These are phyloP conservation scores for Styela clava DNA, from an alignment of 23 tunicate genomes.

Conservation along the genomic window DNA sequence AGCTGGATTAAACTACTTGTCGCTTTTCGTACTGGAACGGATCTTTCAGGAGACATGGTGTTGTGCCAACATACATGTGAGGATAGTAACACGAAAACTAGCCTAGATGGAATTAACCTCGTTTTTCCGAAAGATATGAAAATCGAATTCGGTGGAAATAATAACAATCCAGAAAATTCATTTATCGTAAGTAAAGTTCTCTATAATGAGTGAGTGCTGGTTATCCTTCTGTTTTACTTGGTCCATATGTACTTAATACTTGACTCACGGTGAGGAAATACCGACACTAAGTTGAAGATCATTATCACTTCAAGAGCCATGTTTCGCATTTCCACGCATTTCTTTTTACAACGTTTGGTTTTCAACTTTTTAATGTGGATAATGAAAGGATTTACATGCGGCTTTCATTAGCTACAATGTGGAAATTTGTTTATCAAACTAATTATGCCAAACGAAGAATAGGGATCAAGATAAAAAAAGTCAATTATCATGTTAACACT, in stretches of 20 bases:
- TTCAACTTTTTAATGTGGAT: neutral
- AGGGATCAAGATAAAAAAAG: too few relatives aligned
- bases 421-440: too few relatives aligned
- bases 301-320: too few relatives aligned
- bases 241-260: neutral
- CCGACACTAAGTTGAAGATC: too few relatives aligned
- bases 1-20: neutral
- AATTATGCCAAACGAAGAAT: too few relatives aligned
- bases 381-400: too few relatives aligned
- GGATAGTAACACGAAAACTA: neutral
- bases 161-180: neutral
- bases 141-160: constrained; percentile 25
- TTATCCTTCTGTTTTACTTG: neutral
- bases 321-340: neutral
- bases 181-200: constrained; percentile 13
- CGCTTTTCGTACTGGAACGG: neutral
- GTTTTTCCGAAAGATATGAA: neutral
- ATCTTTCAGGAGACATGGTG: neutral
- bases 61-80: neutral
- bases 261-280: neutral
- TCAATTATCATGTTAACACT: too few relatives aligned
- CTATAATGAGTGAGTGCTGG: neutral
- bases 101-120: neutral
- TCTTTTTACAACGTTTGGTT: neutral
- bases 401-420: too few relatives aligned